phyloP scores from a whole-genome alignment of 2,797 vertebrate genomes.

The Acanthurus lineatus region DNA sequence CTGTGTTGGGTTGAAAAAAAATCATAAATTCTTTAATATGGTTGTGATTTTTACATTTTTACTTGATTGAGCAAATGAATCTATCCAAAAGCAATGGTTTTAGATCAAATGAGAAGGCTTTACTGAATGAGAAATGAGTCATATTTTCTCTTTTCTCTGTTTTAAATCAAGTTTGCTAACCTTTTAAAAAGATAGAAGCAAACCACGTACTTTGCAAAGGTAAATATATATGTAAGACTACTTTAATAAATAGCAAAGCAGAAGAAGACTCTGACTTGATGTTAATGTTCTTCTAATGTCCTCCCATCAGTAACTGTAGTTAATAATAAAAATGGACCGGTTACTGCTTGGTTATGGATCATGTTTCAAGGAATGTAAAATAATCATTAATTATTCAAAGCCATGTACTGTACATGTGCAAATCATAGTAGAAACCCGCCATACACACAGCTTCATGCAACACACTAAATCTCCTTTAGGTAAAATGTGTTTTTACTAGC shows the following conservation, averaged over 20 bases:
- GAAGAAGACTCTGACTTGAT: too few relatives aligned
- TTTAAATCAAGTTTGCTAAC: too few relatives aligned
- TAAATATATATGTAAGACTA: too few relatives aligned
- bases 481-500: constrained; percentile 52
- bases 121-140: constrained; percentile 2
- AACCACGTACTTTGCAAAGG: too few relatives aligned
- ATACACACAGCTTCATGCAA: not conserved
- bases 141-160: not conserved
- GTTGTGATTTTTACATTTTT: not conserved
- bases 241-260: too few relatives aligned
- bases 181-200: too few relatives aligned
- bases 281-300: too few relatives aligned
- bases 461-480: constrained; percentile 2
- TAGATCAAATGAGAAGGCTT: constrained; percentile 3
- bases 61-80: constrained; percentile 4
- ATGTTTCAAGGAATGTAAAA: constrained; percentile 21
- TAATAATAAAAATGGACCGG: too few relatives aligned
- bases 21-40: too few relatives aligned
- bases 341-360: constrained; percentile 23
- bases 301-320: too few relatives aligned
- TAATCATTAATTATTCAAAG: constrained; percentile 36
- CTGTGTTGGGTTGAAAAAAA: not conserved
- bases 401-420: constrained; percentile 8
- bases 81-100: constrained; percentile 12
- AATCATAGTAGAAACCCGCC: constrained; percentile 4